Percentiles rank a stretch among this genome's conserved stretches.
These are phyloP conservation scores for Cistogaster globosa DNA, from an alignment of 2,888 invertebrate genomes.

Conservation along the genomic window DNA sequence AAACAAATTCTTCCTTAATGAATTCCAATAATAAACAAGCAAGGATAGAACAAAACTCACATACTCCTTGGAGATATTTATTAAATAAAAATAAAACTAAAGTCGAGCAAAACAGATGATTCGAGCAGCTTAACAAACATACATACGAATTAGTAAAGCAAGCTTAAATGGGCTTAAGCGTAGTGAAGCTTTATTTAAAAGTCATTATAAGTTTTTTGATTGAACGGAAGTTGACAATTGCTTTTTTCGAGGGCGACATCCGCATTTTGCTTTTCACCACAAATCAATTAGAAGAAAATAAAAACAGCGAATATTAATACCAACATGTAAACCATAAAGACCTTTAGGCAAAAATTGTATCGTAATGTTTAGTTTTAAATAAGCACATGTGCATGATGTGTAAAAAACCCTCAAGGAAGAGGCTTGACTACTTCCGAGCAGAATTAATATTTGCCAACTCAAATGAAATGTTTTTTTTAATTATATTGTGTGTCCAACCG, in stretches of 20 bases:
- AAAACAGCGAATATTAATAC: slow-evolving; percentile 6
- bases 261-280: slow-evolving; percentile 56
- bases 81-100: slow-evolving; percentile 27
- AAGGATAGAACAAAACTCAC: background rate
- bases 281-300: slow-evolving; percentile 65
- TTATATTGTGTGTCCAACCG: slow-evolving; percentile 53
- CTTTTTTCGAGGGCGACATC: slow-evolving; percentile 28
- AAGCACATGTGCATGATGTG: background rate
- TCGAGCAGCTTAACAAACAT: background rate
- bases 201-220: slow-evolving; percentile 25
- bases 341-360: slow-evolving; percentile 25
- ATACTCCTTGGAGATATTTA: slow-evolving; percentile 41
- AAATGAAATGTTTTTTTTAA: slow-evolving; percentile 57
- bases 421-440: slow-evolving; percentile 45
- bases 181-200: slow-evolving; percentile 47
- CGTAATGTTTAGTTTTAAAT: background rate
- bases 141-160: too few species aligned
- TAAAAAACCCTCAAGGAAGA: background rate
- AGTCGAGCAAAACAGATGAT: background rate
- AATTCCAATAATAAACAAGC: slow-evolving; percentile 22
- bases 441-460: slow-evolving; percentile 32
- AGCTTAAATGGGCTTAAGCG: slow-evolving; percentile 24
- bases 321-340: background rate
- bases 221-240: slow-evolving; percentile 55
- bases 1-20: slow-evolving; percentile 46